Base-by-base conservation (phyloP, 2,888 invertebrate genomes). In the Zonitis immaculata region DNA sequence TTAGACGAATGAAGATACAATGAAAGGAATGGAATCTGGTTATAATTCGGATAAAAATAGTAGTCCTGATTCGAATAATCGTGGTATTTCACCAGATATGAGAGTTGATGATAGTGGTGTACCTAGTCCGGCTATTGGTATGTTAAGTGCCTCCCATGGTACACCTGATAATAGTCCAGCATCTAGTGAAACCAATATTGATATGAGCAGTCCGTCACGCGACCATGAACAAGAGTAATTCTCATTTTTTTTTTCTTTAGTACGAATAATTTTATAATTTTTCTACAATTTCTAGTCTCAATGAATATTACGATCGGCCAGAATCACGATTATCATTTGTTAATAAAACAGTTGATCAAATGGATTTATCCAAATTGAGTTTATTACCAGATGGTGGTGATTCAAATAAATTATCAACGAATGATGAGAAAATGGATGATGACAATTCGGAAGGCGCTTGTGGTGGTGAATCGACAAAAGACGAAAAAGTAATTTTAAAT, bases 11-110 rank as follows among this genome's bases (percentile, higher is more conserved):
- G 59, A 59, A n/a, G 55, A 56, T 6, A 56, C 58, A 16, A 54
- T 56, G 8, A 74, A 74, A 60, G 74, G 73, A 64, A 79, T 81
- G 67, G 87, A 87, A 67, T 86, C 86, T 0, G 86, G 85, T 0
- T 87, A 87, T 66, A 85, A 85, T 73, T 86, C 82, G 0, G 76
- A 75, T 53, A 81, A 81, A 59, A 71, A 73, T 49, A 68, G 71
- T 54, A 75, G 74, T 56, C 70, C 72, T 0, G 70, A 72, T 54
- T 69, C 70, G 5, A 73, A 72, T 50, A 71, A 70, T 56, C 62
- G 65, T 16, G 64, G 64, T 6, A 58, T 54, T 47, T 71, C 71
- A 0, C 71, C 73, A 0, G 69, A 67, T 26, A 69, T 68, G 62
- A 58, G 64, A 4, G 63, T 72, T 4, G 71, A 72, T 46, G 74